Evolutionary conservation across 2,113 vertebrate genomes (phyloP).

Genomic region (Cebus imitator): DNA sequence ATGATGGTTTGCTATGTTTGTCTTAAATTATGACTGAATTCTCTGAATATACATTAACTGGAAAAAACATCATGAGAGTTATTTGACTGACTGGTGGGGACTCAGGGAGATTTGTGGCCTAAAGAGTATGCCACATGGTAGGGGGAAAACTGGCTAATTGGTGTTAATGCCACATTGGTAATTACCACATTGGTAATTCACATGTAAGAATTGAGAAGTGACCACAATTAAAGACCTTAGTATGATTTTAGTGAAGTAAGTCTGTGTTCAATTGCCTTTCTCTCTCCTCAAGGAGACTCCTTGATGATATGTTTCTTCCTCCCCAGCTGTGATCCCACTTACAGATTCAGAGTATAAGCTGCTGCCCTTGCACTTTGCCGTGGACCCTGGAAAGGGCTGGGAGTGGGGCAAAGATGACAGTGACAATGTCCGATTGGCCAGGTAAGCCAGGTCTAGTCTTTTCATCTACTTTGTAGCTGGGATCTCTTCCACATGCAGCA

Average conservation of each 20-base stretch:
- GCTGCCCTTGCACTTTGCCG: slow-evolving; percentile 96
- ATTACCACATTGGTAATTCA: background rate
- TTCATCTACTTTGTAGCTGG: background rate
- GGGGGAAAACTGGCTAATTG: background rate
- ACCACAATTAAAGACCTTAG: background rate
- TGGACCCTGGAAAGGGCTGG: slow-evolving; percentile 96
- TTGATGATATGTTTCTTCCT: slow-evolving; percentile 14
- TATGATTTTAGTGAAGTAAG: background rate
- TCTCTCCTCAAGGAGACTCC: background rate
- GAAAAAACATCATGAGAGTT: background rate
- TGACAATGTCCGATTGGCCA: slow-evolving; percentile 94
- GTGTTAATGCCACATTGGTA: background rate
- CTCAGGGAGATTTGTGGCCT: background rate
- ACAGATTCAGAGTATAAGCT: slow-evolving; percentile 97
- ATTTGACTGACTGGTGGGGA: background rate
- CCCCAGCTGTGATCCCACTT: slow-evolving; percentile 94
- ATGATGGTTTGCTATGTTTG: background rate
- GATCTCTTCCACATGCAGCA: background rate
- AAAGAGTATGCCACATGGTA: background rate
- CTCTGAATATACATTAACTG: background rate
- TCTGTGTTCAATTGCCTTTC: background rate
- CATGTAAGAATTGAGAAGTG: background rate
- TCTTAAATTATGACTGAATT: background rate
- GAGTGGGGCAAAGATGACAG: slow-evolving; percentile 95
- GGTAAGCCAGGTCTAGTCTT: slow-evolving; percentile 81